A percentile compares a stretch with the other conserved stretches of the same genome.
phyloP scores from a whole-genome alignment of 2,888 invertebrate species.

The Papilio elwesi region DNA sequence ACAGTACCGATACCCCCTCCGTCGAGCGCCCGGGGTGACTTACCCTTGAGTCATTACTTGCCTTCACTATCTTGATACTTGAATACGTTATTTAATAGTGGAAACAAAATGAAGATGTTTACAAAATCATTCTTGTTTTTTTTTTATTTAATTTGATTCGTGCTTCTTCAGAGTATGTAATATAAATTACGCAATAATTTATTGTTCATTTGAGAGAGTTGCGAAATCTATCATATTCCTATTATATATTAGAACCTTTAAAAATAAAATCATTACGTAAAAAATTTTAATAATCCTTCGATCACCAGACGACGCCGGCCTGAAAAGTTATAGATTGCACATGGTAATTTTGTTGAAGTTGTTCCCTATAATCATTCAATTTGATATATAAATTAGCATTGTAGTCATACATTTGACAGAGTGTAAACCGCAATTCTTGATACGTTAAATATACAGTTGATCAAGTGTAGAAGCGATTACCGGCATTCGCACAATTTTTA shows the following conservation, averaged over 20 bases:
- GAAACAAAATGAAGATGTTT: background rate
- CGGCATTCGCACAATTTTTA: background rate
- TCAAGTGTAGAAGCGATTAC: background rate
- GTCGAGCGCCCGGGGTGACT: background rate
- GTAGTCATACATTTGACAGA: background rate
- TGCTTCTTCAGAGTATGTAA: too few species aligned
- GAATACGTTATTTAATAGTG: background rate
- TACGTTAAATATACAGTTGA: background rate
- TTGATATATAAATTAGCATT: slow-evolving; percentile 1
- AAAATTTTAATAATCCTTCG: too few species aligned
- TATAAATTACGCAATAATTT: too few species aligned
- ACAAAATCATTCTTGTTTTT: background rate
- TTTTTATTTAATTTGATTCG: too few species aligned
- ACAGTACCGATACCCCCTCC: slow-evolving; percentile 16
- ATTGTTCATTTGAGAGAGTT: too few species aligned
- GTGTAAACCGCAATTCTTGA: background rate
- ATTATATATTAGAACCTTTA: too few species aligned
- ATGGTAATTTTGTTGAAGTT: background rate
- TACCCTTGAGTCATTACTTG: background rate
- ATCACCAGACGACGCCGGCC: too few species aligned
- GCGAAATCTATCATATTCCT: too few species aligned
- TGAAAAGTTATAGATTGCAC: background rate
- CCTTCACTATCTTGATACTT: slow-evolving; percentile 35
- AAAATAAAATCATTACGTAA: too few species aligned
- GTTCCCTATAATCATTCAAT: background rate